A percentile compares a stretch with the other conserved stretches of the same genome.
phyloP scores from a whole-genome alignment of 2,888 invertebrate genomes.

The Acanthoscelides obtectus region DNA sequence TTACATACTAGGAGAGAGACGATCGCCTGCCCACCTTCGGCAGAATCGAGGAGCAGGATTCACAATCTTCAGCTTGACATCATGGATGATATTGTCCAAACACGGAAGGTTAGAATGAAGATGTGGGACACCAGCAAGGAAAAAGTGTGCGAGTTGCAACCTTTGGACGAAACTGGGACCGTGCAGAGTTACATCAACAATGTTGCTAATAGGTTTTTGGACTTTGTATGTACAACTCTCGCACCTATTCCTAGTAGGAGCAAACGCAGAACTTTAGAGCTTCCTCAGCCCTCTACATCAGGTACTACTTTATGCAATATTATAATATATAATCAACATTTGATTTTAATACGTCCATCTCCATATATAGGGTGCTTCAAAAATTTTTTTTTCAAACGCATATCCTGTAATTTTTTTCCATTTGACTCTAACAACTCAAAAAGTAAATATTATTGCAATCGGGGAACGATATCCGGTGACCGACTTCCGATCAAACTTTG shows the following conservation, averaged over 20 bases:
- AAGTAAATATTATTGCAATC: too few species aligned
- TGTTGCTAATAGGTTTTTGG: constrained; percentile 61
- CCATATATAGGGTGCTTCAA: too few species aligned
- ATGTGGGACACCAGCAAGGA: constrained; percentile 75
- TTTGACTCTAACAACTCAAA: too few species aligned
- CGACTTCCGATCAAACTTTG: too few species aligned
- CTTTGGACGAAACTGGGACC: constrained; percentile 61
- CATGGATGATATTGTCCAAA: constrained; percentile 83
- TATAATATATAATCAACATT: too few species aligned
- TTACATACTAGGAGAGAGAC: constrained; percentile 31
- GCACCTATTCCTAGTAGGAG: constrained; percentile 54
- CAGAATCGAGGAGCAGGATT: constrained; percentile 68
- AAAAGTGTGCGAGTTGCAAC: constrained; percentile 74
- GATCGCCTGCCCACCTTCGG: constrained; percentile 60
- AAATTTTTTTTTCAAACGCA: too few species aligned
- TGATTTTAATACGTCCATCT: too few species aligned
- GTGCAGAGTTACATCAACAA: constrained; percentile 57
- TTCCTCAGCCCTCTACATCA: constrained; percentile 51
- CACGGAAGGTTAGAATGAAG: too few species aligned
- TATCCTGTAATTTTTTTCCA: too few species aligned
- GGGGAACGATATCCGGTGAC: too few species aligned
- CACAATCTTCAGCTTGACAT: constrained; percentile 82
- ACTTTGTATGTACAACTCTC: too few species aligned
- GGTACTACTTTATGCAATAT: too few species aligned
- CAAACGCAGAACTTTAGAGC: constrained; percentile 68